Evolutionary conservation across 2,113 vertebrate genomes (phyloP), one percentile per base, ranked within the genome.

Genomic region (Eonycteris spelaea): DNA sequence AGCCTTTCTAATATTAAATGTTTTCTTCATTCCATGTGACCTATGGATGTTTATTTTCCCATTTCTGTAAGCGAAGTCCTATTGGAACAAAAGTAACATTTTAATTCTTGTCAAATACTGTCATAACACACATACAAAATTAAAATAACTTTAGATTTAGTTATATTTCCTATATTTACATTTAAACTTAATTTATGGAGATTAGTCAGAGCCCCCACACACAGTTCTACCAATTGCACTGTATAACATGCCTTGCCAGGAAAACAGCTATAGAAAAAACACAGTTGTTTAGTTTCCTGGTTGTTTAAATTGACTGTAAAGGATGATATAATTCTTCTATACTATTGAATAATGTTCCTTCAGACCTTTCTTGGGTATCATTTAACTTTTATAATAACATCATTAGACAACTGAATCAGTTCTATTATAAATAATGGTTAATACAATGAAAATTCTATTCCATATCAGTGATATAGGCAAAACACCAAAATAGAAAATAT

Each of bases 211-310:
- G 15, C 0, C 26, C 48, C 53, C 4, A 51, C 1, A 1, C 6
- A 1, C 0, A 30, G 10, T 15, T n/a, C 15, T 30, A 63, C 14
- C 15, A 28, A 26, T 8, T 78, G 9, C 5, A 38, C 51, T 38
- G 1, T 13, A 33, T 2, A 14, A 33, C 6, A 14, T 1, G 0
- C 5, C 3, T 63, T 8, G 26, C 33, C 67, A 38, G 24, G 22
- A 48, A 92, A 63, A 38, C 19, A 30, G 21, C 1, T 33, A 55
- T 0, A 10, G 5, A 63, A 94, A 48, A 40, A 75, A 1, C 22
- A 59, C 18, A 14, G 1, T 15, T 65, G 45, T 26, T 53, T 85
- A 45, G 33, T n/a, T 82, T 57, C 38, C 9, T 55, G 67, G 16
- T 77, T 48, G 30, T 51, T 65, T 82, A 43, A 51, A 57, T 8